Conservation (phyloP, 2,888 invertebrate genomes). For the Coleophora deauratella region DNA sequence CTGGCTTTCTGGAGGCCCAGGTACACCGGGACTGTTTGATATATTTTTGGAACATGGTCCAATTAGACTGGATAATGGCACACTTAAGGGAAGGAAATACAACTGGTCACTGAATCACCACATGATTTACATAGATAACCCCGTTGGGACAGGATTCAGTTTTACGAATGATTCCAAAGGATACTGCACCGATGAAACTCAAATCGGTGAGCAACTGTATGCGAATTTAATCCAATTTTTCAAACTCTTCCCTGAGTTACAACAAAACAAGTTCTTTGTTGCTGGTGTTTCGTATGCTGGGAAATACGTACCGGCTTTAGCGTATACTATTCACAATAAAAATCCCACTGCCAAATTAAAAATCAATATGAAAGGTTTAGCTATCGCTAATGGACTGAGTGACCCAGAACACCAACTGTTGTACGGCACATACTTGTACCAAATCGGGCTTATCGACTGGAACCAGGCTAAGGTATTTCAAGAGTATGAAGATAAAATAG, state of each 20-base stretch:
- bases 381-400: constrained; percentile 86
- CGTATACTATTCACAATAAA: constrained; percentile 80
- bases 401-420: constrained; percentile 85
- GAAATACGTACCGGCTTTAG: constrained; percentile 82
- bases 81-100: constrained; percentile 77
- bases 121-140: constrained; percentile 93
- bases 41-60: constrained; percentile 91
- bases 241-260: constrained; percentile 84
- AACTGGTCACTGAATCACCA: constrained; percentile 87
- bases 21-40: constrained; percentile 85
- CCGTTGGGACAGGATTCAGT: constrained; percentile 94
- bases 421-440: constrained; percentile 86
- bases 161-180: constrained; percentile 85
- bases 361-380: constrained; percentile 81
- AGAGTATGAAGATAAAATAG: constrained; percentile 72
- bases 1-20: constrained; percentile 92
- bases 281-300: constrained; percentile 95
- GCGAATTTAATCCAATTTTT: constrained; percentile 87
- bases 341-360: constrained; percentile 77
- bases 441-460: constrained; percentile 80
- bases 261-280: constrained; percentile 85
- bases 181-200: constrained; percentile 84
- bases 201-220: constrained; percentile 87
- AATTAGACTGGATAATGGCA: constrained; percentile 38
- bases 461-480: constrained; percentile 76